phyloP scores from a whole-genome alignment of 2,797 vertebrate genomes.

The Lithobates pipiens region DNA sequence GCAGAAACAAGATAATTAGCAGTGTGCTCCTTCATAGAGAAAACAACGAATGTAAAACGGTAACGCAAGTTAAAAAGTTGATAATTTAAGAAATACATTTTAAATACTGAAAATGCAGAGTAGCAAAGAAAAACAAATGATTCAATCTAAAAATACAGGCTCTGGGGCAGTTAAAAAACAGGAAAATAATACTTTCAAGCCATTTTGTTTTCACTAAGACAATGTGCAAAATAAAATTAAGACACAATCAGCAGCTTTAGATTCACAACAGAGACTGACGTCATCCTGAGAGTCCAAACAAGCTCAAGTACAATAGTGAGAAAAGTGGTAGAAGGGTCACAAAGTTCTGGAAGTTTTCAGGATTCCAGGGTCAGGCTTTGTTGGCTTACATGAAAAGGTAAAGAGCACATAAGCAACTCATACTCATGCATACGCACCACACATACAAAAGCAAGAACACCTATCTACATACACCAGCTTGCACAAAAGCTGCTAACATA shows the following conservation, averaged over 20 bases:
- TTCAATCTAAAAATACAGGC: conserved; percentile 26
- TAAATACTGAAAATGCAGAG: conserved; percentile 35
- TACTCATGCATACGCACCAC: neutral
- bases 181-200: conserved; percentile 37
- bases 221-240: conserved; percentile 46
- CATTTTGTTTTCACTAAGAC: neutral
- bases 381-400: neutral
- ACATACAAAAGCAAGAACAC: neutral
- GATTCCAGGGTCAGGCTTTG: neutral
- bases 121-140: conserved; percentile 10
- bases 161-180: conserved; percentile 15
- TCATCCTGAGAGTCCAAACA: neutral
- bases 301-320: conserved; percentile 9
- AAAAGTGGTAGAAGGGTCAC: conserved; percentile 1
- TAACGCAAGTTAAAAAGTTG: conserved; percentile 20
- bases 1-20: conserved; percentile 12
- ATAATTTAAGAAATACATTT: conserved; percentile 9
- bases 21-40: conserved; percentile 23
- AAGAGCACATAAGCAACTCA: conserved; percentile 2
- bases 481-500: neutral
- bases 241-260: conserved; percentile 47
- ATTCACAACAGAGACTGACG: conserved; percentile 20
- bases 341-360: neutral
- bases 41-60: conserved; percentile 12
- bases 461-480: neutral